These are phyloP conservation scores for Pipistrellus pygmaeus DNA, from an alignment of 2,797 vertebrate species.

Conservation along the genomic window DNA sequence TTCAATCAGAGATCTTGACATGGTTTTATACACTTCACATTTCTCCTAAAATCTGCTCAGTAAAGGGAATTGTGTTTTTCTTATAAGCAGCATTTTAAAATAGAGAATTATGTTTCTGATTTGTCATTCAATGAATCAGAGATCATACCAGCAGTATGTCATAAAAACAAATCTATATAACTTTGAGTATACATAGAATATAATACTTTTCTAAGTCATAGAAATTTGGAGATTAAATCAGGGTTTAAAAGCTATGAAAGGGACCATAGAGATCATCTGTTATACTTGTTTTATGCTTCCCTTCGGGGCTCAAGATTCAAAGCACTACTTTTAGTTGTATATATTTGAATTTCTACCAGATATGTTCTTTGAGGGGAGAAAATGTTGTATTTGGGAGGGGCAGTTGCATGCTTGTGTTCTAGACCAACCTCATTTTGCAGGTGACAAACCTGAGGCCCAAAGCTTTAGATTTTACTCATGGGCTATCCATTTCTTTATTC, in stretches of 20 bases:
- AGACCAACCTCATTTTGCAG: not conserved
- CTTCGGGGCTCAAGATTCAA: not conserved
- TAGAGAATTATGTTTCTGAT: conserved; percentile 52
- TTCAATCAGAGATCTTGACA: not conserved
- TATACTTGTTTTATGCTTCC: conserved; percentile 46
- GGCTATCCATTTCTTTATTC: conserved; percentile 4
- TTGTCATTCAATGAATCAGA: conserved; percentile 60
- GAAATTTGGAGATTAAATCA: conserved; percentile 66
- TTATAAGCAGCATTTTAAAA: conserved; percentile 58
- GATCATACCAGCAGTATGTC: not conserved
- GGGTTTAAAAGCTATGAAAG: conserved; percentile 43
- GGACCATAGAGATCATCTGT: conserved; percentile 13
- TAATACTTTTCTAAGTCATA: conserved; percentile 59
- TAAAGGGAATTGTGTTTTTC: conserved; percentile 64
- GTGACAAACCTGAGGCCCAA: conserved; percentile 41
- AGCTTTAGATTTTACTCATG: conserved; percentile 36
- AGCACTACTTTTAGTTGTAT: conserved; percentile 28
- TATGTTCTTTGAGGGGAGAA: not conserved
- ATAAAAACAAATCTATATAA: conserved; percentile 55
- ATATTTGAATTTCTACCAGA: conserved; percentile 23
- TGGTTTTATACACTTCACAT: conserved; percentile 53
- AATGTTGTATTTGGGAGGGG: not conserved
- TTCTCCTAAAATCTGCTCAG: conserved; percentile 46
- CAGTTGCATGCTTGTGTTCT: not conserved
- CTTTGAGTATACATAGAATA: conserved; percentile 43